These are phyloP conservation scores for Anagrus nilaparvatae DNA, from an alignment of 1,140 invertebrate genomes.

Conservation along the genomic window DNA sequence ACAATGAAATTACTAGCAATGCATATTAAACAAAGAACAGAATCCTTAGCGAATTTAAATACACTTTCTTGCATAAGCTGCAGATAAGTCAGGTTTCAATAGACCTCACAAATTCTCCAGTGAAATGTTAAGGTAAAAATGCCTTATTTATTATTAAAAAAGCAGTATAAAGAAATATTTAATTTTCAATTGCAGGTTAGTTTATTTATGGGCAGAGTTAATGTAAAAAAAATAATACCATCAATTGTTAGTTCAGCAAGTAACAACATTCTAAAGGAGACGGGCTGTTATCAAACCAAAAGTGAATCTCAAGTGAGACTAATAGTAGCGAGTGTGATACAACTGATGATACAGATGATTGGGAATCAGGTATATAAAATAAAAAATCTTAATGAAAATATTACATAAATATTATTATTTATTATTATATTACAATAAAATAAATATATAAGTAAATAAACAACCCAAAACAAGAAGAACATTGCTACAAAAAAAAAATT, in stretches of 20 bases:
- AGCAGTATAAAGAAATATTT: no score
- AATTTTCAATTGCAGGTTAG: constrained; percentile 34
- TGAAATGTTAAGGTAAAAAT: constrained; percentile 73
- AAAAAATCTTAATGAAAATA: no score
- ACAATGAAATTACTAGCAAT: constrained; percentile 40
- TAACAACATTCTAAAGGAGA: constrained; percentile 33
- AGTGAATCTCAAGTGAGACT: constrained; percentile 48
- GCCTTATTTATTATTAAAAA: no score
- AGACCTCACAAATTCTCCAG: constrained; percentile 79
- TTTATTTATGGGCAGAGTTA: constrained; percentile 39
- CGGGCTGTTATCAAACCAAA: constrained; percentile 41
- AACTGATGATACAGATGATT: constrained; percentile 52
- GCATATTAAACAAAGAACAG: constrained; percentile 37
- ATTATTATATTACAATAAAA: no score
- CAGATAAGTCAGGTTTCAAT: constrained; percentile 72
- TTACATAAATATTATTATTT: no score
- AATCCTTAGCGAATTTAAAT: constrained; percentile 40
- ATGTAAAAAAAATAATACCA: constrained; percentile 28
- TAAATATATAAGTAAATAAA: no score
- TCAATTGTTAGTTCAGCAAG: constrained; percentile 24
- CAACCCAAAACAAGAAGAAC: no score
- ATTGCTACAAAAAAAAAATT: no score
- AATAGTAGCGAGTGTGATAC: constrained; percentile 50
- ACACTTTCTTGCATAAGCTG: constrained; percentile 42
- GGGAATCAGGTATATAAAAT: constrained; percentile 71